Evolutionary conservation across 2,797 vertebrate genomes (phyloP), one percentile per base, ranked within the genome.

Genomic region (Clarias laeviceps): DNA sequence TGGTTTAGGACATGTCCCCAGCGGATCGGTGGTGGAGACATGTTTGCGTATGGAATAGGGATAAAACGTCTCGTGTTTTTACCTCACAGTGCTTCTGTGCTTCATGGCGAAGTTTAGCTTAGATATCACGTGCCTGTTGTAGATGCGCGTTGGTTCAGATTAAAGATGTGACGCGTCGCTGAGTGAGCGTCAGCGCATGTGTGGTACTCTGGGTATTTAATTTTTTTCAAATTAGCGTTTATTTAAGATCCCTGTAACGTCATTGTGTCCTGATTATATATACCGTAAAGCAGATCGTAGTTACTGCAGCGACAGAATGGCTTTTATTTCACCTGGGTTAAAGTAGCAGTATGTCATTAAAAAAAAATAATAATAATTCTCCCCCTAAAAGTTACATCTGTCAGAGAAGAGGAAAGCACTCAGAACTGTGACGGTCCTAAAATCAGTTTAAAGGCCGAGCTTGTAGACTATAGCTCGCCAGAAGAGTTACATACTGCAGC

Each of bases 301-400:
- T 29, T 29, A 37, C 72, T 11, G 32, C 37, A 40, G 37, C 57
- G 61, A 17, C 34, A 24, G 76, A 59, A 15, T 62, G 37, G 76
- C 18, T 59, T 37, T 20, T 34, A 76, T 57, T 57, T 9, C 34
- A 18, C 12, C 18, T 11, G 50, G 20, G 11, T 77, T 79, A 79
- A 80, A 64, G 34, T 45, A n/a, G 56, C 77, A n/a, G 77, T 64
- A 24, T 80, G 77, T 20, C 40, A n/a, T n/a, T n/a, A n/a, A n/a
- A n/a, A n/a, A n/a, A n/a, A n/a, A n/a, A n/a, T n/a, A n/a, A n/a
- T n/a, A n/a, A n/a, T n/a, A n/a, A n/a, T n/a, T 27, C 9, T 15
- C 22, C 2, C 40, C 40, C 40, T 17, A 17, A 50, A 73, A 50
- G n/a, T 17, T 14, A 14, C 2, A 54, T 54, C 14, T 14, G 50